A percentile compares a stretch with the other conserved stretches of the same genome.
Conservation (phyloP, 2,113 vertebrate species). For the Azemiops feae region DNA sequence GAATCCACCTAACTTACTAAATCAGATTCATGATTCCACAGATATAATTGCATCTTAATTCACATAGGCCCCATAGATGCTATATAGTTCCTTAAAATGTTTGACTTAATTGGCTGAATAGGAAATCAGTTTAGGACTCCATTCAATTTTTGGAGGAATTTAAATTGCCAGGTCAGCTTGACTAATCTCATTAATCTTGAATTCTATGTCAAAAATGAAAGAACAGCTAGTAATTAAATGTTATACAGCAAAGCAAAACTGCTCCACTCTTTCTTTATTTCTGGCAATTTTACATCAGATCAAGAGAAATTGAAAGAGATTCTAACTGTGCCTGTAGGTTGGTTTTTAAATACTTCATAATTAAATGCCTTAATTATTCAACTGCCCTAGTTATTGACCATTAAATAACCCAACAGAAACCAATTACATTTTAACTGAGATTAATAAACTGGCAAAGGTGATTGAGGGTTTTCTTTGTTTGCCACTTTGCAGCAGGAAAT, state of each 20-base stretch:
- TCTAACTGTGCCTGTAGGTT: slow-evolving; percentile 33
- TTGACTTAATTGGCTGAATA: neutral
- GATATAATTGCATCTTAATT: neutral
- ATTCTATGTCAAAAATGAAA: neutral
- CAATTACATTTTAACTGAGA: slow-evolving; percentile 42
- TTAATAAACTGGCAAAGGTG: slow-evolving; percentile 25
- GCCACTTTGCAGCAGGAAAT: neutral
- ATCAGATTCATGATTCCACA: neutral
- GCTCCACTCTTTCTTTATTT: slow-evolving; percentile 21
- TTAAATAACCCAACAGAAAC: slow-evolving; percentile 47
- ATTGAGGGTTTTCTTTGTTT: slow-evolving; percentile 17
- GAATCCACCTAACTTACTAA: neutral
- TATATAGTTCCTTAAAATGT: neutral
- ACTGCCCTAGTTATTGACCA: slow-evolving; percentile 20
- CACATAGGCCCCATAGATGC: neutral
- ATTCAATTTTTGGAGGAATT: neutral
- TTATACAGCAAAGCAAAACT: neutral
- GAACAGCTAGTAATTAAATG: slow-evolving; percentile 14
- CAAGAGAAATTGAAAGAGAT: slow-evolving; percentile 46
- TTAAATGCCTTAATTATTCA: slow-evolving; percentile 46
- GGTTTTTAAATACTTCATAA: slow-evolving; percentile 37
- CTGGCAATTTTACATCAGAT: slow-evolving; percentile 47
- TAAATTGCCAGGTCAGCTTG: neutral
- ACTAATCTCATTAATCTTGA: neutral
- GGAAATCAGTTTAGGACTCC: neutral